Evolutionary conservation across 2,888 invertebrate species (phyloP).

Genomic region (Galerucella calmariensis): DNA sequence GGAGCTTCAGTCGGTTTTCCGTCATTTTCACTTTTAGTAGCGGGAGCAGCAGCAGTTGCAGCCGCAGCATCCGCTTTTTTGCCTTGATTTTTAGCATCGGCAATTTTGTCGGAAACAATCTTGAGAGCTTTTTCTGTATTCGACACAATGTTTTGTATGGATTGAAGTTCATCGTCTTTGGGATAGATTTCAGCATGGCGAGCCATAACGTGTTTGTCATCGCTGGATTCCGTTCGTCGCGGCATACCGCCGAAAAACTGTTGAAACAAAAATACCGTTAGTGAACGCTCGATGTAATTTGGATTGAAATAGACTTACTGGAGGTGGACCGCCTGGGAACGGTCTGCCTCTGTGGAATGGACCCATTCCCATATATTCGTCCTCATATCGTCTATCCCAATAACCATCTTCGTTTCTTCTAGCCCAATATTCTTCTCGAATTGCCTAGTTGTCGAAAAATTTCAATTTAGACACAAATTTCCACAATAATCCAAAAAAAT

Average conservation of each 20-base stretch:
- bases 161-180: conserved; percentile 86
- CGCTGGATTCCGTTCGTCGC: conserved; percentile 90
- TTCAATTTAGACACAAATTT: not conserved
- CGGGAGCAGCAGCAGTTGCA: conserved; percentile 54
- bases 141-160: conserved; percentile 91
- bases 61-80: conserved; percentile 48
- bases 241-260: conserved; percentile 68
- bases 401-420: conserved; percentile 84
- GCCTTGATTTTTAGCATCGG: conserved; percentile 68
- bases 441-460: conserved; percentile 61
- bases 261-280: conserved; percentile 59
- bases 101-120: conserved; percentile 89
- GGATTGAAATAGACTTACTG: conserved; percentile 57
- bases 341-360: conserved; percentile 65
- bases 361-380: conserved; percentile 77
- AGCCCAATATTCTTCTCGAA: conserved; percentile 76
- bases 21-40: conserved; percentile 64
- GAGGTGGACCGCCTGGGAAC: conserved; percentile 64
- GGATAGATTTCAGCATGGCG: conserved; percentile 96
- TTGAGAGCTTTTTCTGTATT: conserved; percentile 95
- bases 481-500: too few species aligned
- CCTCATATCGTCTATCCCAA: conserved; percentile 86
- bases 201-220: conserved; percentile 94
- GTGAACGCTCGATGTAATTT: not conserved
- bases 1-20: conserved; percentile 39